These are phyloP conservation scores for Xestia sexstrigata DNA, from an alignment of 2,888 invertebrate species.

Conservation along the genomic window DNA sequence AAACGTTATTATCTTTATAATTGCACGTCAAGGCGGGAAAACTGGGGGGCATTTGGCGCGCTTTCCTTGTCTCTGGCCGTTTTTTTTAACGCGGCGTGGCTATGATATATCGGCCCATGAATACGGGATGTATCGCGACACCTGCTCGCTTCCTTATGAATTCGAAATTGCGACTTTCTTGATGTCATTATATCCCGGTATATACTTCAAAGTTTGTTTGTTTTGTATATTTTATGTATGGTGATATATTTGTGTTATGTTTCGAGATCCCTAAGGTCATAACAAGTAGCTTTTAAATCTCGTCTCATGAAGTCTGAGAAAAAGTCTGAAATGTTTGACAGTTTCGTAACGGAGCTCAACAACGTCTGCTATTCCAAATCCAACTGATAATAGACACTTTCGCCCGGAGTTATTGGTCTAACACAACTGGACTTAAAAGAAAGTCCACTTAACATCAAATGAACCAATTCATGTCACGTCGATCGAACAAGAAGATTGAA, in stretches of 20 bases:
- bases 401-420: conserved; percentile 48
- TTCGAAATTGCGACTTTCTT: conserved; percentile 84
- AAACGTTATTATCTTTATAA: conserved; percentile 91
- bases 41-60: conserved; percentile 78
- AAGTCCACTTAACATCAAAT: conserved; percentile 62
- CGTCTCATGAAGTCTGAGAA: not conserved
- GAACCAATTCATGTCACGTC: conserved; percentile 68
- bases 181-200: conserved; percentile 80
- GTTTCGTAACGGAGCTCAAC: conserved; percentile 28
- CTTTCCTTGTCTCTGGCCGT: conserved; percentile 74
- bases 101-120: conserved; percentile 90
- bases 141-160: conserved; percentile 87
- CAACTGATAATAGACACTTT: conserved; percentile 35
- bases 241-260: conserved; percentile 53
- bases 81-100: conserved; percentile 76
- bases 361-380: not conserved
- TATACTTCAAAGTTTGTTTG: conserved; percentile 65
- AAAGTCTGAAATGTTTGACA: conserved; percentile 37
- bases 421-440: conserved; percentile 45
- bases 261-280: conserved; percentile 37
- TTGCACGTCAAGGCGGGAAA: conserved; percentile 89
- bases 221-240: conserved; percentile 60
- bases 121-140: conserved; percentile 88
- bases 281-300: conserved; percentile 18
- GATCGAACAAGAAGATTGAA: conserved; percentile 70